Percentiles rank a stretch among this genome's conserved stretches.
phyloP scores from a whole-genome alignment of 2,888 invertebrate genomes.

The Spisula subtruncata region DNA sequence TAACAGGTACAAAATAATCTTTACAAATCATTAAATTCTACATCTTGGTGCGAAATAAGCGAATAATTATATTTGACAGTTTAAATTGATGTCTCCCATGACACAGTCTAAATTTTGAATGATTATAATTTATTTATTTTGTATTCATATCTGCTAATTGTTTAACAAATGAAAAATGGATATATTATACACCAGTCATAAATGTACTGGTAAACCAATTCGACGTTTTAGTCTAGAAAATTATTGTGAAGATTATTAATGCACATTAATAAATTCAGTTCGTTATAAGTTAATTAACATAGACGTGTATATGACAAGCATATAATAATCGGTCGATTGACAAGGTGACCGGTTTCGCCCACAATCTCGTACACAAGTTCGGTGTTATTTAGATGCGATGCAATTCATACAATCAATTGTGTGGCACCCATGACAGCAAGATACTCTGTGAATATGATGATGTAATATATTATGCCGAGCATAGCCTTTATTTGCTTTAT shows the following conservation, averaged over 20 bases:
- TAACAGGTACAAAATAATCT: neutral
- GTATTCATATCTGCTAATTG: neutral
- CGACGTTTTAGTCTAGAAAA: neutral
- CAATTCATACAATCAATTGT: too few relatives aligned
- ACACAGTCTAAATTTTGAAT: neutral
- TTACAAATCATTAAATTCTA: neutral
- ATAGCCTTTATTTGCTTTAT: too few relatives aligned
- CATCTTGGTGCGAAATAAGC: neutral
- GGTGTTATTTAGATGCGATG: too few relatives aligned
- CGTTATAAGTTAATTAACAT: neutral
- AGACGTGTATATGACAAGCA: neutral
- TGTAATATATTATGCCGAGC: too few relatives aligned
- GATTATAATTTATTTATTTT: neutral
- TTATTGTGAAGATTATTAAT: neutral
- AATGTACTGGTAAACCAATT: neutral
- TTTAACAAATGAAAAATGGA: conserved; percentile 4
- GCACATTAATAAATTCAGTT: neutral
- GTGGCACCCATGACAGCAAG: too few relatives aligned
- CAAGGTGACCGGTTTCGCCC: neutral
- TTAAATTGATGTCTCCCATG: neutral
- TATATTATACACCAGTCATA: neutral
- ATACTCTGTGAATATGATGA: too few relatives aligned
- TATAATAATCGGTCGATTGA: neutral
- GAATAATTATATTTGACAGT: neutral
- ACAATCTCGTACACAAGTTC: neutral